Evolutionary conservation across 2,888 invertebrate genomes (phyloP), one percentile per base, ranked within the genome.

Genomic region (Glaucopsyche alexis): DNA sequence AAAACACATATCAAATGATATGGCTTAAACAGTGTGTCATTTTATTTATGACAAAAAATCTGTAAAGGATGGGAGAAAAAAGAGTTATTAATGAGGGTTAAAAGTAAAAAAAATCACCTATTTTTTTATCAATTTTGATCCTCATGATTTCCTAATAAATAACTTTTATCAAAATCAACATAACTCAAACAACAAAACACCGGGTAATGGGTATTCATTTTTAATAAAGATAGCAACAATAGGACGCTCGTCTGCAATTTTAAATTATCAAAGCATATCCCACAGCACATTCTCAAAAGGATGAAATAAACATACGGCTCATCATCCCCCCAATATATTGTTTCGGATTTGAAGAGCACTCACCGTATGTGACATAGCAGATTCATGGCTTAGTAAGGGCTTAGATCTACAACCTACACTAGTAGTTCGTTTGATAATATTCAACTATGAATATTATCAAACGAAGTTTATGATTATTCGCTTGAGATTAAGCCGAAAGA

Each of bases 351-450:
- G 52, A 60, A 72, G 65, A 72, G 52, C 72, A 66, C 66, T 72
- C 66, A 47, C 64, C 72, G 64, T 74, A 74, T 74, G 69, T 75
- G 78, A 78, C 78, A 80, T 77, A 76, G 76, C 81, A 83, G 82
- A 83, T 82, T 83, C 83, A 84, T 82, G 78, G 80, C 81, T 80
- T 82, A 85, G 29, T 60, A 60, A 29, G 13, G 6, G 13, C 60
- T 60, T 60, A 29, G 60, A 60, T 60, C 60, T 60, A 60, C 16
- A 52, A 16, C 29, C 60, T 38, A 60, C n/a, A n/a, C 60, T 13
- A 60, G 38, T 13, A n/a, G n/a, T n/a, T n/a, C n/a, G n/a, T n/a
- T n/a, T n/a, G n/a, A n/a, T n/a, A n/a, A n/a, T n/a, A n/a, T n/a
- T n/a, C n/a, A n/a, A n/a, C n/a, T n/a, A n/a, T 29, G 13, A 60